These are phyloP conservation scores for Hirundichthys speculiger DNA, from an alignment of 2,113 vertebrate genomes.

Conservation along the genomic window DNA sequence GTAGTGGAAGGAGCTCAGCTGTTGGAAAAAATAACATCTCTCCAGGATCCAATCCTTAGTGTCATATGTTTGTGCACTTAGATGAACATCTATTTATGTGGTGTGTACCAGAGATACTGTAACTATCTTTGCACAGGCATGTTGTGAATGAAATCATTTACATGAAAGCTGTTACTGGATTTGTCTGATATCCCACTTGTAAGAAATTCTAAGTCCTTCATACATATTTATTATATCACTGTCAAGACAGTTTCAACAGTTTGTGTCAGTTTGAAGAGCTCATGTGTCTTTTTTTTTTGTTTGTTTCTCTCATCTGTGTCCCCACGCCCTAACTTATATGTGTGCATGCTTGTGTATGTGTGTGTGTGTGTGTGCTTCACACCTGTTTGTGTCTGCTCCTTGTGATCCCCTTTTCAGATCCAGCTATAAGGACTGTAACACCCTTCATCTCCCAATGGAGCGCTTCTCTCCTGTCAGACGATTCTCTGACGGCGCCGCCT, in stretches of 20 bases:
- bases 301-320: constrained; percentile 38
- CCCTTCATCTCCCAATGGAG: constrained; percentile 96
- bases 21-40: too few relatives aligned
- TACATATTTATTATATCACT: background rate
- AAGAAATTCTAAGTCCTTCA: background rate
- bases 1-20: too few relatives aligned
- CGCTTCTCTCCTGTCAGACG: constrained; percentile 97
- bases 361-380: background rate
- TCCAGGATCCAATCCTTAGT: too few relatives aligned
- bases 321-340: constrained; percentile 4
- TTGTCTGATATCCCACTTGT: background rate
- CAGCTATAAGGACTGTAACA: constrained; percentile 98
- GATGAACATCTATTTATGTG: too few relatives aligned
- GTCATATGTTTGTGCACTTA: too few relatives aligned
- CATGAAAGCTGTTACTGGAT: background rate
- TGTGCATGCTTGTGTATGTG: constrained; percentile 43
- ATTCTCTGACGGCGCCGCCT: constrained; percentile 96
- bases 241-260: constrained; percentile 1
- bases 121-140: background rate
- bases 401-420: constrained; percentile 80
- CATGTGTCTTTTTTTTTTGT: constrained; percentile 27
- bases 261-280: constrained; percentile 10
- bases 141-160: constrained; percentile 9
- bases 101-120: too few relatives aligned
- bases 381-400: constrained; percentile 36